These are phyloP conservation scores for Eupithecia pulchellata DNA, from an alignment of 2,888 invertebrate genomes.

Conservation along the genomic window DNA sequence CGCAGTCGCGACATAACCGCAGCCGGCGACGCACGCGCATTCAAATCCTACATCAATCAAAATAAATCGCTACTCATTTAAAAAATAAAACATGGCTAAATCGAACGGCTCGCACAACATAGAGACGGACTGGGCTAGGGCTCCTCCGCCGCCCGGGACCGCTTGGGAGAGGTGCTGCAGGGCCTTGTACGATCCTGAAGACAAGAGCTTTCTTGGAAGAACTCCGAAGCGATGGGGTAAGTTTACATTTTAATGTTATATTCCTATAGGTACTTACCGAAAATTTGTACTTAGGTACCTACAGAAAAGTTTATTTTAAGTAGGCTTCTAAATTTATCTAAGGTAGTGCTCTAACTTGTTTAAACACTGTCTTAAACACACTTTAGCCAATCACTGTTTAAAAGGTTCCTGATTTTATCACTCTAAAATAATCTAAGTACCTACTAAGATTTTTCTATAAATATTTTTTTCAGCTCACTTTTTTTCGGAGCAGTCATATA, in stretches of 20 bases:
- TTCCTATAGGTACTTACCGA: neutral
- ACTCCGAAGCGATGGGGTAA: slow-evolving; percentile 80
- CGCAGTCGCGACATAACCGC: slow-evolving; percentile 54
- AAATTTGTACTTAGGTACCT: neutral
- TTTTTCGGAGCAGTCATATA: neutral
- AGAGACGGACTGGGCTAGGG: slow-evolving; percentile 72
- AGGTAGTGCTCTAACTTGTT: neutral
- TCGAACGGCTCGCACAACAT: slow-evolving; percentile 59
- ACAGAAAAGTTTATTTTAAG: neutral
- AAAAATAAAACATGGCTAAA: slow-evolving; percentile 61
- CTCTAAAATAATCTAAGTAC: neutral
- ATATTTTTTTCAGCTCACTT: neutral
- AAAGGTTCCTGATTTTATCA: neutral
- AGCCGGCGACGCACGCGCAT: slow-evolving; percentile 21
- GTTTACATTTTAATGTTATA: slow-evolving; percentile 43
- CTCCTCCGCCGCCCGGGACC: slow-evolving; percentile 64
- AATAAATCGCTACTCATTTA: neutral
- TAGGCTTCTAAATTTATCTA: neutral
- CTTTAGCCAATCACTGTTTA: too few relatives aligned
- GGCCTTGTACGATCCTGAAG: slow-evolving; percentile 71
- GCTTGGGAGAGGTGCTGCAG: slow-evolving; percentile 59
- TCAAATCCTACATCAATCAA: neutral
- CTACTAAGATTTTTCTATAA: neutral
- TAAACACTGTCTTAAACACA: neutral
- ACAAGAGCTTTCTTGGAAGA: slow-evolving; percentile 73